Base-by-base conservation (phyloP, 1,140 invertebrate species). In the Yoshiicerus persimilis region DNA sequence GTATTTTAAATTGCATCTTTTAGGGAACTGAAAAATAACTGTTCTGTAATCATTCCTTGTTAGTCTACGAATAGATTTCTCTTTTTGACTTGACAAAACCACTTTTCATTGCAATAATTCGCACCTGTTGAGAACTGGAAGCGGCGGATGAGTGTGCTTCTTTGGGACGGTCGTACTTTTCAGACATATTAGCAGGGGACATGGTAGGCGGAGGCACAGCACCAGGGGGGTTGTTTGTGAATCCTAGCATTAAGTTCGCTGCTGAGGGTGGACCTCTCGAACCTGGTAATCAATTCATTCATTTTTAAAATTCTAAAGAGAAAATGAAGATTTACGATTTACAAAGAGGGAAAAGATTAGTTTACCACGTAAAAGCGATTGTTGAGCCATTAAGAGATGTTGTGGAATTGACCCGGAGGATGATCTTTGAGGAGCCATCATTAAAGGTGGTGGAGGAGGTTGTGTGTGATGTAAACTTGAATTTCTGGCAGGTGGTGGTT, bases 371-470 rank as follows among this genome's bases (percentile, higher is more conserved):
- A 91, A 93, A 91, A 94, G 93, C 62, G 94, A 94, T 88, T 94
- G 94, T 89, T 95, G 94, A 23, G 94, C 94, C 92, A 94, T 93
- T 20, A 94, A 93, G 91, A 95, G 93, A 89, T 94, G 94, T 10
- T 94, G 92, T 39, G 93, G 93, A 91, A 94, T 92, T 4, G 89
- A 88, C 39, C 77, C 86, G 32, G 89, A 84, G 27, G 88, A 87
- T 62, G 89, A 89, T n/a, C 90, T 27, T 92, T 93, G 64, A 92
- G 94, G 87, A 93, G 93, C 64, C 89, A 91, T 91, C 90, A 92
- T 90, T 83, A 92, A 91, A 86, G 93, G 92, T n/a, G 93, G 93
- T n/a, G 94, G 86, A 41, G 93, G 93, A 89, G 94, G 94, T 75
- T 94, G 90, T 88, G 93, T 92, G 91, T 93, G 93, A 87, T 89